Evolutionary conservation across 2,888 invertebrate genomes (phyloP).

Genomic region (Hololepta plana): DNA sequence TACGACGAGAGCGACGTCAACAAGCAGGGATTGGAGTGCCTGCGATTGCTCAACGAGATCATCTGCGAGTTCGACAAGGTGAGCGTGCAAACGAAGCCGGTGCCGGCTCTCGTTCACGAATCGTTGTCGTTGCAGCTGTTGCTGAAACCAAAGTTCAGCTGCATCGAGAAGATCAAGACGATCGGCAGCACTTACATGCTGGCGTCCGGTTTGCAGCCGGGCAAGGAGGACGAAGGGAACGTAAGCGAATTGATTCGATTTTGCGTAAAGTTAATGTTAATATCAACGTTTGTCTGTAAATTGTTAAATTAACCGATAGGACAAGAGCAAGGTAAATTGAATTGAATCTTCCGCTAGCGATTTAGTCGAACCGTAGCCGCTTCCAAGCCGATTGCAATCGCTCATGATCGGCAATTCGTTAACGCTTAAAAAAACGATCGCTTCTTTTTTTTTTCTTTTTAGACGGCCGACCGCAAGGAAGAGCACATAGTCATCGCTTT

Average conservation of each 20-base stretch:
- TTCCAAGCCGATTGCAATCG: too few relatives aligned
- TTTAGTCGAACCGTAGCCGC: too few relatives aligned
- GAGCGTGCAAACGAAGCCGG: too few relatives aligned
- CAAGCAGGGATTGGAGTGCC: slow-evolving; percentile 87
- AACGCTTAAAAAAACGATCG: too few relatives aligned
- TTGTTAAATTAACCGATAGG: too few relatives aligned
- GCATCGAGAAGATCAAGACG: slow-evolving; percentile 96
- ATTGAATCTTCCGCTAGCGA: too few relatives aligned
- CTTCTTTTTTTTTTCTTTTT: too few relatives aligned
- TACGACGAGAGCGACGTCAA: slow-evolving; percentile 95
- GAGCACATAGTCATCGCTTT: slow-evolving; percentile 77
- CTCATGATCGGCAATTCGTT: too few relatives aligned
- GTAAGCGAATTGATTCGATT: slow-evolving; percentile 32
- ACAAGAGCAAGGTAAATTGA: too few relatives aligned
- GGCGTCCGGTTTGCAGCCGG: slow-evolving; percentile 80
- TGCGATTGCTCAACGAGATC: slow-evolving; percentile 87
- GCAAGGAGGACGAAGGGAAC: slow-evolving; percentile 57
- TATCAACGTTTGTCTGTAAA: too few relatives aligned
- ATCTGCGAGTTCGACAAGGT: slow-evolving; percentile 98
- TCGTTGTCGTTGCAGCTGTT: slow-evolving; percentile 43
- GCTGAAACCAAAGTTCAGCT: slow-evolving; percentile 83
- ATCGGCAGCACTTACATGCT: slow-evolving; percentile 98
- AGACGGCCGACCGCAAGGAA: too few relatives aligned
- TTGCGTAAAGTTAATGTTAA: slow-evolving; percentile 5
- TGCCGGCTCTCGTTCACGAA: neutral